phyloP scores from a whole-genome alignment of 2,888 invertebrate genomes.

The Acanthococcus lagerstroemiae region DNA sequence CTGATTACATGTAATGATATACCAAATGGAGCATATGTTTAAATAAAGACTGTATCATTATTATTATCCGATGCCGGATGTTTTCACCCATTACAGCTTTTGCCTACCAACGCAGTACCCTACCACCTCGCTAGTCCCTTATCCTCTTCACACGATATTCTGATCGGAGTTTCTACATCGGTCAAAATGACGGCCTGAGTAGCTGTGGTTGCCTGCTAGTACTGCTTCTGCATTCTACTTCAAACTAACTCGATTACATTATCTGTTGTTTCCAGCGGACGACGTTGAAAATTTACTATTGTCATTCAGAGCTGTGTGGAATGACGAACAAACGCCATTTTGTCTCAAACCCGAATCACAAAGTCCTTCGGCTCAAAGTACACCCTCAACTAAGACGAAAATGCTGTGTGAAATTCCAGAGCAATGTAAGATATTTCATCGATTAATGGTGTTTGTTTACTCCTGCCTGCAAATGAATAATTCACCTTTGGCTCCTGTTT shows the following conservation, averaged over 20 bases:
- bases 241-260: not conserved
- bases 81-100: too few relatives aligned
- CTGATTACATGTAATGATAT: too few relatives aligned
- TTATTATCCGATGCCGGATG: too few relatives aligned
- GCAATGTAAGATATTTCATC: constrained; percentile 23
- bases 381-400: constrained; percentile 24
- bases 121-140: too few relatives aligned
- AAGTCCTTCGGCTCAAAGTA: not conserved
- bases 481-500: constrained; percentile 25
- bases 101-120: too few relatives aligned
- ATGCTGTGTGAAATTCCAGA: constrained; percentile 23
- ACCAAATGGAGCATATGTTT: too few relatives aligned
- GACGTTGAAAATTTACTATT: constrained; percentile 29
- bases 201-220: too few relatives aligned
- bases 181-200: too few relatives aligned
- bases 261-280: not conserved
- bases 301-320: constrained; percentile 15
- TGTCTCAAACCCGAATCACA: not conserved
- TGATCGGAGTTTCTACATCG: too few relatives aligned
- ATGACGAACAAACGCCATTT: not conserved
- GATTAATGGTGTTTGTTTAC: too few relatives aligned
- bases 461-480: too few relatives aligned
- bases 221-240: not conserved
- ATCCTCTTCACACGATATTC: not conserved
- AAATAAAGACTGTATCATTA: too few relatives aligned